Evolutionary conservation across 1,140 invertebrate genomes (phyloP), one percentile per base, ranked within the genome.

Genomic region (Drosophila dunni): DNA sequence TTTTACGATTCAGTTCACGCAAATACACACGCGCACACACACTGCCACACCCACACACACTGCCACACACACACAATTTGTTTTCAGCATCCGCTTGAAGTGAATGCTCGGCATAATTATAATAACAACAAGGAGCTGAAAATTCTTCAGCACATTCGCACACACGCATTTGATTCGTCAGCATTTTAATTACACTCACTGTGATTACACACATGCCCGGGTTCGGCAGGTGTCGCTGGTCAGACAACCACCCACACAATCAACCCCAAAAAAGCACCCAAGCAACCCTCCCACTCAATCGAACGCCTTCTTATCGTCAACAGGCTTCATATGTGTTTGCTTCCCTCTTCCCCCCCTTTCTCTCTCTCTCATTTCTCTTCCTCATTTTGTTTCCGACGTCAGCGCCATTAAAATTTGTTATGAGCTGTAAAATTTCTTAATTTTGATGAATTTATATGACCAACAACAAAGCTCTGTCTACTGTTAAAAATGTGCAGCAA

Each of bases 341-440:
- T 53, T 40, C 29, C 46, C 7, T n/a, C 8, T 11, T 15, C 29
- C n/a, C 1, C 48, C 4, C 1, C 9, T 3, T 2, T 1, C 2
- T 20, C 44, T 20, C n/a, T 40, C n/a, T 15, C 11, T 17, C 0
- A 4, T 6, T 8, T 17, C 3, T 10, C 17, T n/a, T 10, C 11
- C 48, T 61, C 9, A n/a, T 34, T 42, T 36, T 38, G 34, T 56
- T 24, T 53, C 3, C 20, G 65, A 54, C 81, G 70, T 86, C 84
- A 89, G 83, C 79, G 58, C 70, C 79, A 80, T 88, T 78, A 78
- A 83, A 68, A 89, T 57, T 77, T 83, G 60, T 83, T 78, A 88
- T 78, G 79, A 88, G 79, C 83, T 88, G 84, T 88, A 89, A 83
- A 89, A 80, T 89, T 78, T 78, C 69, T 83, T 69, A 78, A 88